These are phyloP conservation scores for Drosophila greeni DNA, from an alignment of 2,888 invertebrate species.

Conservation along the genomic window DNA sequence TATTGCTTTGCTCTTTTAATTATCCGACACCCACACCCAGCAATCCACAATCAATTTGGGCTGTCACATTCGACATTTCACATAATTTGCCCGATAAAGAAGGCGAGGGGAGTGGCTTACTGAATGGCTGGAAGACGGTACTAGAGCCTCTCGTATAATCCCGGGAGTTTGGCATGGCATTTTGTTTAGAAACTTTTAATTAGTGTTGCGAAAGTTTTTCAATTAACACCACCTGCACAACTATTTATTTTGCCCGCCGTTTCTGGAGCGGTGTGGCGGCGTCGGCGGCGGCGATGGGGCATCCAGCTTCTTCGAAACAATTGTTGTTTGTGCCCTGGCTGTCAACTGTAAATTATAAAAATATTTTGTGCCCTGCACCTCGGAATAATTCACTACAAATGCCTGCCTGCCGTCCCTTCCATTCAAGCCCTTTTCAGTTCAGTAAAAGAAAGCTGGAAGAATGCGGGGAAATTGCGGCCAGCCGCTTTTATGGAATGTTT, in stretches of 20 bases:
- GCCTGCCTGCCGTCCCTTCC: slow-evolving; percentile 24
- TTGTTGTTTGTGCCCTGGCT: slow-evolving; percentile 46
- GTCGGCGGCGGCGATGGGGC: slow-evolving; percentile 4
- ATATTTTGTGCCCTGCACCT: slow-evolving; percentile 50
- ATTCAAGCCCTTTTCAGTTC: slow-evolving; percentile 4
- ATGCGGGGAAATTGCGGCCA: slow-evolving; percentile 49
- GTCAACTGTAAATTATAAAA: slow-evolving; percentile 74
- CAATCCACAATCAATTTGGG: slow-evolving; percentile 27
- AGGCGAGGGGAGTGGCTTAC: slow-evolving; percentile 4
- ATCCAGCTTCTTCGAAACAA: slow-evolving; percentile 57
- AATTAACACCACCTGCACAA: slow-evolving; percentile 78
- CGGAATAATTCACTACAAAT: slow-evolving; percentile 53
- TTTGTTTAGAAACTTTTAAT: slow-evolving; percentile 77
- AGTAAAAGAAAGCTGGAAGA: slow-evolving; percentile 2
- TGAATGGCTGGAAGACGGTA: background rate
- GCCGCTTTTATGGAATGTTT: slow-evolving; percentile 59
- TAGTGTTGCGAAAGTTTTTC: slow-evolving; percentile 77
- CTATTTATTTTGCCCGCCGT: slow-evolving; percentile 74
- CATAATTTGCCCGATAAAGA: slow-evolving; percentile 22
- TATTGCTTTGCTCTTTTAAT: slow-evolving; percentile 36
- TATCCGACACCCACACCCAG: slow-evolving; percentile 11
- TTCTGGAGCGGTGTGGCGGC: slow-evolving; percentile 16
- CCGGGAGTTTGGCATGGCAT: slow-evolving; percentile 58
- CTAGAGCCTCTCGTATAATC: slow-evolving; percentile 36
- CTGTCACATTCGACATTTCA: slow-evolving; percentile 46